A percentile compares a stretch with the other conserved stretches of the same genome.
Evolutionary conservation across 1,140 invertebrate species (phyloP).

Genomic region (Gerris buenoi): DNA sequence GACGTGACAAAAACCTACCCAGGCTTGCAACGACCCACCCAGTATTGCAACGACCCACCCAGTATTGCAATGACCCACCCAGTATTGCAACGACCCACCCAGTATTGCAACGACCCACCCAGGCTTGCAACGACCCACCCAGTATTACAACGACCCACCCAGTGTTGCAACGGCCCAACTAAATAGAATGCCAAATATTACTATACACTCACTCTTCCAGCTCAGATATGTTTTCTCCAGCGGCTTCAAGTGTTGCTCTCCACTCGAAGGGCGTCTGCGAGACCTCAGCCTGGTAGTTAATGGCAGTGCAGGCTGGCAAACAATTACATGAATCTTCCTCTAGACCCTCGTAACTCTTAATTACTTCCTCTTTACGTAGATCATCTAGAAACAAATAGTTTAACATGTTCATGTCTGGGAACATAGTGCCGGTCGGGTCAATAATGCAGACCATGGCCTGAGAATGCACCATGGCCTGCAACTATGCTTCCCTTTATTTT

Average conservation of each 20-base stretch:
- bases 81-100: not conserved
- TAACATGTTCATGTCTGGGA: too few relatives aligned
- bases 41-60: too few relatives aligned
- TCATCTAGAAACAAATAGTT: too few relatives aligned
- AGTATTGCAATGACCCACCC: too few relatives aligned
- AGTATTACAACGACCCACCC: not conserved
- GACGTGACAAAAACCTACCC: too few relatives aligned
- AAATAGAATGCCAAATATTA: not conserved
- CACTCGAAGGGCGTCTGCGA: slow-evolving; percentile 44
- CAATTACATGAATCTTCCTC: slow-evolving; percentile 36
- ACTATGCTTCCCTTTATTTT: too few relatives aligned
- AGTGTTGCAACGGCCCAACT: not conserved
- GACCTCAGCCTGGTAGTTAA: slow-evolving; percentile 46
- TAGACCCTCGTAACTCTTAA: not conserved
- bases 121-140: not conserved
- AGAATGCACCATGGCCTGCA: too few relatives aligned
- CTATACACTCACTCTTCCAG: not conserved
- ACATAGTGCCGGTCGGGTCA: too few relatives aligned
- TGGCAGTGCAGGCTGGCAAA: slow-evolving; percentile 45
- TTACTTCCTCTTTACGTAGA: not conserved
- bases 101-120: not conserved
- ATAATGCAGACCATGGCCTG: too few relatives aligned
- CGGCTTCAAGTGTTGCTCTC: slow-evolving; percentile 15
- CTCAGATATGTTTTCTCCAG: not conserved
- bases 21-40: too few relatives aligned